Percentiles rank a stretch among this genome's conserved stretches.
phyloP scores from a whole-genome alignment of 2,797 vertebrate species.

The Merluccius polli region DNA sequence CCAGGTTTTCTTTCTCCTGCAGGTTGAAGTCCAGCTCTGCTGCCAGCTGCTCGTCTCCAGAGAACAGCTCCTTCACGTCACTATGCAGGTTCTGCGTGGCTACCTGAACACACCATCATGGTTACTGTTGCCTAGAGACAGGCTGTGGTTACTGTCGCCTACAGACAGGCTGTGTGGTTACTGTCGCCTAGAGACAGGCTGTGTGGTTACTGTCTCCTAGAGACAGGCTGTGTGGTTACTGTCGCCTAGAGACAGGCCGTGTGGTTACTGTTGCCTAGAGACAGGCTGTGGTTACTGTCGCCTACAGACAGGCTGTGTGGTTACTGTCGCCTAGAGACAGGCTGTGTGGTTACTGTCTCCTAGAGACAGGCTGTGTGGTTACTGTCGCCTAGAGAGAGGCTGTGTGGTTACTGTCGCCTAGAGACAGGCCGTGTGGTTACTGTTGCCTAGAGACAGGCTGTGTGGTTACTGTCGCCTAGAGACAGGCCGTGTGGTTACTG shows the following conservation, averaged over 20 bases:
- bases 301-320: too few relatives aligned
- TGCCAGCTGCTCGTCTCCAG: slow-evolving; percentile 85
- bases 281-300: not conserved
- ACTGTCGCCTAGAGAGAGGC: not conserved
- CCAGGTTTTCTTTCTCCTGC: slow-evolving; percentile 71
- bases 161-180: slow-evolving; percentile 69
- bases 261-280: not conserved
- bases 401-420: not conserved
- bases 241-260: not conserved
- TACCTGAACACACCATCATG: slow-evolving; percentile 48
- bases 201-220: not conserved
- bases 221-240: not conserved
- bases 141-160: slow-evolving; percentile 38
- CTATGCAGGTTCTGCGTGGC: slow-evolving; percentile 88
- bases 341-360: not conserved
- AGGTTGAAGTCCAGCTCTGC: slow-evolving; percentile 90
- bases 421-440: not conserved
- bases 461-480: slow-evolving; percentile 73
- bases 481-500: too few relatives aligned
- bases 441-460: too few relatives aligned
- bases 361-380: too few relatives aligned
- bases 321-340: not conserved
- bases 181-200: not conserved
- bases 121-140: slow-evolving; percentile 80
- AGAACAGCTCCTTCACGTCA: slow-evolving; percentile 88